phyloP scores from a whole-genome alignment of 2,888 invertebrate species.

The Hydrotaea diabolus region DNA sequence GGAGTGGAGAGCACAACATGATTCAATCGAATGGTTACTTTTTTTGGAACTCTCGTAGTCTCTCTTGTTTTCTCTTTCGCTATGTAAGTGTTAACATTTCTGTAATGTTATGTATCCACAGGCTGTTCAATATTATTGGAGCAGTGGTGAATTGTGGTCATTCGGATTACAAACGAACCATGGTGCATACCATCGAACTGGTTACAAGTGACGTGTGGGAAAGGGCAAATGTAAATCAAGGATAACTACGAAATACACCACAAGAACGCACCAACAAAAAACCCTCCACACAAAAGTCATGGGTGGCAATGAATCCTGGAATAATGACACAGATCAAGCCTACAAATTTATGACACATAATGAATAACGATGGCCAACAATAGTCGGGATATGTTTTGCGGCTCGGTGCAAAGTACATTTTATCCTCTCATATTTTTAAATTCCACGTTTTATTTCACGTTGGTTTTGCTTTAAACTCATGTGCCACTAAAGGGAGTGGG shows the following conservation, averaged over 20 bases:
- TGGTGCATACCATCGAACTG: background rate
- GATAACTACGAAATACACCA: slow-evolving; percentile 3
- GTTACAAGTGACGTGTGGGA: slow-evolving; percentile 12
- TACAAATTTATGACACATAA: background rate
- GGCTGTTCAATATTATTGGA: background rate
- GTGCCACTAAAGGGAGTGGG: too few relatives aligned
- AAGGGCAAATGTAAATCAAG: slow-evolving; percentile 30
- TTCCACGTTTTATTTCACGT: too few relatives aligned
- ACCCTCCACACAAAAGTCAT: slow-evolving; percentile 4
- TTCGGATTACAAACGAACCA: background rate
- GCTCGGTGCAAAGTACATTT: too few relatives aligned
- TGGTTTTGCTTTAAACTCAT: too few relatives aligned
- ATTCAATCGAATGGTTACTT: too few relatives aligned
- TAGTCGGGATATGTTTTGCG: too few relatives aligned
- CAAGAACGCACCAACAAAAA: background rate
- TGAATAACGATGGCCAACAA: slow-evolving; percentile 15
- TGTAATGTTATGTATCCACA: background rate
- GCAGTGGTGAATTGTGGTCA: background rate
- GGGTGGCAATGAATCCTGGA: slow-evolving; percentile 31
- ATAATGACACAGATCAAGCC: slow-evolving; percentile 6
- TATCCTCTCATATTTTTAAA: too few relatives aligned
- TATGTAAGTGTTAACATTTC: background rate
- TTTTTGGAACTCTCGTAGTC: background rate
- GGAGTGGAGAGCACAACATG: background rate
- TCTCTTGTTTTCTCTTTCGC: background rate